Percentiles rank a stretch among this genome's conserved stretches.
Evolutionary conservation across 2,888 invertebrate species (phyloP).

Genomic region (Pseudococcus jackbeardsleyi): DNA sequence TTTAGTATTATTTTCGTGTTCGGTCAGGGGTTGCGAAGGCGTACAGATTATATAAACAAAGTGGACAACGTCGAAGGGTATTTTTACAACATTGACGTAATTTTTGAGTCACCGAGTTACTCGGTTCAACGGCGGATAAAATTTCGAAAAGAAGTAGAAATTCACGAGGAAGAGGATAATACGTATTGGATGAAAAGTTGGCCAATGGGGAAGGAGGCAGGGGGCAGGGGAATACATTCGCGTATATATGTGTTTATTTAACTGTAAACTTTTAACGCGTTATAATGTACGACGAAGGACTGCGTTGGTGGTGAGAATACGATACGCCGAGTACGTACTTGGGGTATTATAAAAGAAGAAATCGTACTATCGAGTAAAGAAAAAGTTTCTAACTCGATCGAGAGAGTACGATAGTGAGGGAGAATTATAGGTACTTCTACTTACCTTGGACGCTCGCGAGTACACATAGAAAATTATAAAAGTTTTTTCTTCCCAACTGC

Average conservation of each 20-base stretch:
- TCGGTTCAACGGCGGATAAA: neutral
- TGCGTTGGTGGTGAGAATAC: neutral
- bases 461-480: slow-evolving; percentile 29
- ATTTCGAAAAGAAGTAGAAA: neutral
- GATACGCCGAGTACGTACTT: neutral
- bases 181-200: neutral
- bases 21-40: too few species aligned
- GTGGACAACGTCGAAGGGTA: too few species aligned
- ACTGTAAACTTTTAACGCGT: slow-evolving; percentile 9
- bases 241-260: slow-evolving; percentile 5
- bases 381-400: slow-evolving; percentile 2
- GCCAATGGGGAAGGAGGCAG: neutral
- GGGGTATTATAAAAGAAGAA: neutral
- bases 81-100: neutral
- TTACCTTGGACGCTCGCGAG: neutral
- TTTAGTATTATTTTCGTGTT: neutral
- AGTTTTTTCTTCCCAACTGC: slow-evolving; percentile 17
- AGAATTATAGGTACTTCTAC: neutral
- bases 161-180: neutral
- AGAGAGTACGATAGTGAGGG: neutral
- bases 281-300: neutral
- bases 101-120: neutral
- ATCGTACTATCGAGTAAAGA: neutral
- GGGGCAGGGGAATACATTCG: neutral
- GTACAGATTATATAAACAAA: too few species aligned